Evolutionary conservation across 2,113 vertebrate genomes (phyloP).

Genomic region (Nibea coibor): DNA sequence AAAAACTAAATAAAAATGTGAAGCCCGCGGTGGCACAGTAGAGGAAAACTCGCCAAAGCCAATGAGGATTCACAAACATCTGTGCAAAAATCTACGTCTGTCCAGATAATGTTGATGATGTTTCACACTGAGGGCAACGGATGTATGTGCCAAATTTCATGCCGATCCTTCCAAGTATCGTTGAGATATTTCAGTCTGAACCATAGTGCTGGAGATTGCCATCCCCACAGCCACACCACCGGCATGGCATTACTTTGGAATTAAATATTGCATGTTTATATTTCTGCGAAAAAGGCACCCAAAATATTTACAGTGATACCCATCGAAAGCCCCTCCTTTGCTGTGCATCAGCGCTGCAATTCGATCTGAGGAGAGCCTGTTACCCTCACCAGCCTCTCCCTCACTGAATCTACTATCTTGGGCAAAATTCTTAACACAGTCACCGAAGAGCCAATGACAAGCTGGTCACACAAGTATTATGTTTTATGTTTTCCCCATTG

Average conservation of each 20-base stretch:
- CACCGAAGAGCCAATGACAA: conserved; percentile 85
- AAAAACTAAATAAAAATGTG: too few species aligned
- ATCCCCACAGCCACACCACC: background rate
- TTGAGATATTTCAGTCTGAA: conserved; percentile 4
- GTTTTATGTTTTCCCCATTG: conserved; percentile 88
- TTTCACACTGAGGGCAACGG: background rate
- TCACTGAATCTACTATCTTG: conserved; percentile 80
- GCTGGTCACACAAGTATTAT: conserved; percentile 90
- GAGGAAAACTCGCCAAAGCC: too few species aligned
- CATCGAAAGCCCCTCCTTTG: conserved; percentile 47
- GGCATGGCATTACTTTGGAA: background rate
- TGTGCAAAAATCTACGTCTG: background rate
- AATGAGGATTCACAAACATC: background rate
- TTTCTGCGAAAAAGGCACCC: conserved; percentile 34
- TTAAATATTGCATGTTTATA: conserved; percentile 45
- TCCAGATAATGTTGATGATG: background rate
- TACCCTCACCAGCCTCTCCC: conserved; percentile 64
- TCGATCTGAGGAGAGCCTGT: conserved; percentile 58
- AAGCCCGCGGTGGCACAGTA: too few species aligned
- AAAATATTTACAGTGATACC: conserved; percentile 67
- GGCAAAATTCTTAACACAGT: conserved; percentile 83
- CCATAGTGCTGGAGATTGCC: background rate
- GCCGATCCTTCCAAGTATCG: background rate
- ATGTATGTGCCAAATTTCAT: background rate
- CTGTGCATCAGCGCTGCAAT: conserved; percentile 58